Percentiles rank a stretch among this genome's conserved stretches.
Conservation (phyloP, 2,113 vertebrate genomes). For the Epinephelus lanceolatus region DNA sequence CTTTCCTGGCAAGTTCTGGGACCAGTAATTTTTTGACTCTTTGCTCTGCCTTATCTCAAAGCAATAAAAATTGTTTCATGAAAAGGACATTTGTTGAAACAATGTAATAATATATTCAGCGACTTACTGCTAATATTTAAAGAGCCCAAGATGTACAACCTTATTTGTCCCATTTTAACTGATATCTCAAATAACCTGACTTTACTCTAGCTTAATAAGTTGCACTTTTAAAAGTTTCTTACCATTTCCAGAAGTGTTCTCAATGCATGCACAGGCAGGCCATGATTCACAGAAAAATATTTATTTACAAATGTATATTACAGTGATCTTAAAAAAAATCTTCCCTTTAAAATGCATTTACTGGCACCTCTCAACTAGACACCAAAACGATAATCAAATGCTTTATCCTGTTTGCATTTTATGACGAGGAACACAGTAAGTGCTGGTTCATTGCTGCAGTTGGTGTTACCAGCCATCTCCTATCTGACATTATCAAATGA, state of each 20-base stretch:
- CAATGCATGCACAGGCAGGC: not conserved
- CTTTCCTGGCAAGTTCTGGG: no score
- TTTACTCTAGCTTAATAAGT: no score
- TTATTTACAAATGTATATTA: conserved; percentile 49
- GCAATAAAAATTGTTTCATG: no score
- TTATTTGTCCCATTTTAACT: no score
- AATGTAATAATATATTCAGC: no score
- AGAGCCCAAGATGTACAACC: no score
- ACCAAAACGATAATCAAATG: not conserved
- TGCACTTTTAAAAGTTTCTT: not conserved
- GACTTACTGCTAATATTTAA: no score
- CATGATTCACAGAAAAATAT: conserved; percentile 15
- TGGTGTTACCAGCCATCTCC: not conserved
- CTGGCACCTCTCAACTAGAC: no score
- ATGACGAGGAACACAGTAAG: not conserved
- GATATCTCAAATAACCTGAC: no score
- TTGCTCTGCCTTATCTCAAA: no score
- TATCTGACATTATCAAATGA: not conserved
- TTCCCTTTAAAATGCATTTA: conserved; percentile 43
- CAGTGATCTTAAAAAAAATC: not conserved
- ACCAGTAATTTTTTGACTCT: no score
- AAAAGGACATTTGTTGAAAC: no score
- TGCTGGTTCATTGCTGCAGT: not conserved
- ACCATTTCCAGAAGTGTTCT: not conserved
- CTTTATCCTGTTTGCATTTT: not conserved